These are phyloP conservation scores for Tiphia femorata DNA, from an alignment of 2,888 invertebrate species.

Conservation along the genomic window DNA sequence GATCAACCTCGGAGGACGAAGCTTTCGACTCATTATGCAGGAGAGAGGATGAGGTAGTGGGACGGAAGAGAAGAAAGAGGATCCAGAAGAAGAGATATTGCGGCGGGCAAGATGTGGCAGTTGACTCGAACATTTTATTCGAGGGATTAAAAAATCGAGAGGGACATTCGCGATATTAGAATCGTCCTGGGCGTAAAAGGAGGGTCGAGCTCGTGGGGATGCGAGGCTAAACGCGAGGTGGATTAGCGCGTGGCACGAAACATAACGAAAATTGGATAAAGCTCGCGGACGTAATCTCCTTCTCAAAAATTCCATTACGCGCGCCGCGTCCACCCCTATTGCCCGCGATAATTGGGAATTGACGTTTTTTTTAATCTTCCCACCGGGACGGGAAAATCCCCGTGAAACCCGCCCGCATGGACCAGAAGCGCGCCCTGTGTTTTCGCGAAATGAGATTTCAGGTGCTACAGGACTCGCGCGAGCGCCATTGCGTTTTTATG, in stretches of 20 bases:
- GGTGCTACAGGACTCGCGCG: constrained; percentile 1
- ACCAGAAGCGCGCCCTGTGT: background rate
- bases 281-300: constrained; percentile 59
- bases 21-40: too few relatives aligned
- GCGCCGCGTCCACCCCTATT: constrained; percentile 22
- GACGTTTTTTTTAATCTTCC: constrained; percentile 56
- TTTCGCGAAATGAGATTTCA: constrained; percentile 49
- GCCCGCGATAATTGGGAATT: constrained; percentile 60
- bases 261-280: constrained; percentile 43
- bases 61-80: background rate
- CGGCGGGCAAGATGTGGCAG: too few relatives aligned
- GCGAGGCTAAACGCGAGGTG: too few relatives aligned
- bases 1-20: too few relatives aligned
- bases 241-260: constrained; percentile 31
- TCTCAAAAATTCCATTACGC: constrained; percentile 67
- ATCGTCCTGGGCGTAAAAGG: too few relatives aligned
- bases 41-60: constrained; percentile 1
- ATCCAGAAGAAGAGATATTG: background rate
- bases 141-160: too few relatives aligned
- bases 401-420: constrained; percentile 3
- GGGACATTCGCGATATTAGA: too few relatives aligned
- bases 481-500: background rate
- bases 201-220: too few relatives aligned
- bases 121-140: too few relatives aligned
- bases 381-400: constrained; percentile 47